Evolutionary conservation across 2,888 invertebrate genomes (phyloP), one percentile per base, ranked within the genome.

Genomic region (Taenaris catops): DNA sequence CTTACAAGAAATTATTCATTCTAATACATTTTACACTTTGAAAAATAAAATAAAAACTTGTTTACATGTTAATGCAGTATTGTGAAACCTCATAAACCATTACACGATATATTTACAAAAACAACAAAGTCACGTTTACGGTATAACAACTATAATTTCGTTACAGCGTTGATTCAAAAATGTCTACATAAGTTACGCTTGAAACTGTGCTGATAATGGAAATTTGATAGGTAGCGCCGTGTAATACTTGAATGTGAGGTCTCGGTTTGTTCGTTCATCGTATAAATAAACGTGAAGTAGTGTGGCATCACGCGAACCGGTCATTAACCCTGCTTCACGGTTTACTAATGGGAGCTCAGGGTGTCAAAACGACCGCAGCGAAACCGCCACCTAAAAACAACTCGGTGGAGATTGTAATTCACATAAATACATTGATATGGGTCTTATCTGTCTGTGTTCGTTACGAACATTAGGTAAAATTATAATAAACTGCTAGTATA

Each of bases 221-320:
- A 69, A 70, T 73, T 78, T 79, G 76, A 81, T 81, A 81, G 79
- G 78, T 78, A 72, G 67, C 68, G 55, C 57, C 50, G 61, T 63
- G 67, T 63, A 65, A 65, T 62, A 64, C 69, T 73, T 66, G 70
- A 75, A 71, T 67, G 69, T 65, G 58, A 65, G 59, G 52, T 54
- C 54, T 53, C 51, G 62, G 71, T 74, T 72, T 70, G 68, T 68
- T 69, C 63, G 66, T 59, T 68, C 74, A 61, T 67, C 65, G 70
- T 76, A 78, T 80, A 83, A 83, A 84, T 78, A 83, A 78, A 71
- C 80, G 67, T 73, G 64, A 73, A 79, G 79, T 68, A 67, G 71
- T 64, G 60, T 51, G 53, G 50, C 51, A 67, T 66, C 84, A 86
- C 84, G 84, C 84, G 63, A 86, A 66, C 62, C 53, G 71, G 71